Evolutionary conservation across 2,797 vertebrate species (phyloP), one percentile per base, ranked within the genome.

Genomic region (Catostomus latipinnis): DNA sequence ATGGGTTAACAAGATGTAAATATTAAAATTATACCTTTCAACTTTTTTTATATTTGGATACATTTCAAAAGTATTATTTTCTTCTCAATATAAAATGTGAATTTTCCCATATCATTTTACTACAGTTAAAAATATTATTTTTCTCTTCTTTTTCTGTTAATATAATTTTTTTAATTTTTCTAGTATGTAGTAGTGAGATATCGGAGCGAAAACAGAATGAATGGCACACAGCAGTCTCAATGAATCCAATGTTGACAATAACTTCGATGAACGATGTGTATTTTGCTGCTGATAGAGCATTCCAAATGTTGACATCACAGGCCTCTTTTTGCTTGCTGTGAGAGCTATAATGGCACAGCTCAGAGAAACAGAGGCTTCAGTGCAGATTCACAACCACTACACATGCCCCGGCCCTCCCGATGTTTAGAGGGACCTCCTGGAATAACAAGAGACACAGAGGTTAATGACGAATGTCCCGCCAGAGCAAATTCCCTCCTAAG

Each of bases 351-450:
- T 56, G 83, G 78, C 81, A 77, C 79, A 86, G 82, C 70, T 90
- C 81, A 56, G 76, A 83, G 88, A 88, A 87, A 88, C 82, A 71
- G 58, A 86, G 16, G 54, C 60, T 85, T 97, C 93, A 98, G 86
- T 96, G 95, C 87, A 98, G 86, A 90, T 97, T 98, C 85, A 98
- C 94, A 71, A 98, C 94, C n/a, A 98, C 96, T 74, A 98, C 94
- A 66, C 97, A 98, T 10, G 97, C 95, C 62, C 97, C 97, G 45
- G 97, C 98, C 90, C 97, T 95, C 88, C 97, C 97, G 46, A 98
- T 96, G 88, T 99, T 99, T 82, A 99, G 94, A 81, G 94, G 94
- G 84, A 96, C 96, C 93, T 99, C 97, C 97, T 99, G 76, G 62
- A 58, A 82, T 50, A 88, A 84, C 88, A 76, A 89, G 71, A 90